Conservation (phyloP, 2,113 vertebrate genomes). For the Aramus guarauna region DNA sequence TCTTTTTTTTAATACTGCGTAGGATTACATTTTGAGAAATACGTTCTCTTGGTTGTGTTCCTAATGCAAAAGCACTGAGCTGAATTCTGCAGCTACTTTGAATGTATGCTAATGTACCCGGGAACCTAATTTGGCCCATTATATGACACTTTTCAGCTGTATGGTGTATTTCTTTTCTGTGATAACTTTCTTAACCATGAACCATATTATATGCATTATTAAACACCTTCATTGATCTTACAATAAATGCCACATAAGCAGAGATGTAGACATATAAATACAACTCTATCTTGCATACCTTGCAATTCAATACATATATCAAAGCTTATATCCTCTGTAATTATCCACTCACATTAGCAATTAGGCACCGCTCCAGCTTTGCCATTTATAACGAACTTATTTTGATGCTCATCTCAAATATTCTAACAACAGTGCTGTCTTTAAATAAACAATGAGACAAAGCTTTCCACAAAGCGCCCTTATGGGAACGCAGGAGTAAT, state of each 20-base stretch:
- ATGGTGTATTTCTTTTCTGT: background rate
- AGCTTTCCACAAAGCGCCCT: conserved; percentile 4
- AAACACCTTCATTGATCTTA: conserved; percentile 10
- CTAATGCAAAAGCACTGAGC: background rate
- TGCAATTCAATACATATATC: background rate
- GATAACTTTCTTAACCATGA: background rate
- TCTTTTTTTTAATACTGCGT: background rate
- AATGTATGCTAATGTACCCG: background rate
- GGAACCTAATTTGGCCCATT: background rate
- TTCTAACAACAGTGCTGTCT: background rate
- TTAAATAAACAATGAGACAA: conserved; percentile 40
- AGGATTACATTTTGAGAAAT: background rate
- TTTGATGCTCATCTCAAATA: background rate
- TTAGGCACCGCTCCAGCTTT: background rate
- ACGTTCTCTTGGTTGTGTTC: background rate
- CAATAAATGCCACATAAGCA: background rate
- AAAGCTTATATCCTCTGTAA: conserved; percentile 31
- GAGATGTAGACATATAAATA: background rate
- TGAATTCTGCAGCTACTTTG: background rate
- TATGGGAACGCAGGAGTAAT: background rate
- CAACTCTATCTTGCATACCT: background rate
- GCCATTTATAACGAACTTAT: background rate
- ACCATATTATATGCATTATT: background rate
- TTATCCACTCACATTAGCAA: background rate
- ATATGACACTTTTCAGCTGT: background rate